These are phyloP conservation scores for Hydrotaea cyrtoneurina DNA, from an alignment of 2,888 invertebrate genomes.

Conservation along the genomic window DNA sequence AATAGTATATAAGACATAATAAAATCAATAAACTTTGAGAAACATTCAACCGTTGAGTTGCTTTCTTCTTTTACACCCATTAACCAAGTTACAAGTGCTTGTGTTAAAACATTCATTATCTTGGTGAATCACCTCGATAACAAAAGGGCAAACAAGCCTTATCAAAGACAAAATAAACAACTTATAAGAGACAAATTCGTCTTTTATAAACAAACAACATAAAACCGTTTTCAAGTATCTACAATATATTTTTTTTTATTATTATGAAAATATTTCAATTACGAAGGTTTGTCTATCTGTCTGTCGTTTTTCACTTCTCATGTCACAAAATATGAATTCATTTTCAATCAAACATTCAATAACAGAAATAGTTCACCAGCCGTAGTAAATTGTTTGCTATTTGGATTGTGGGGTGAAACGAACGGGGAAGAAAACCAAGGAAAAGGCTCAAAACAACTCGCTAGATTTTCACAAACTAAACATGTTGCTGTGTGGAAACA, in stretches of 20 bases:
- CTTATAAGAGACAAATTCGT: no score
- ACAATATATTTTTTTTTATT: not conserved
- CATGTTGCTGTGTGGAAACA: constrained; percentile 1
- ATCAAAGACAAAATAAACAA: no score
- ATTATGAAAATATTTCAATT: not conserved
- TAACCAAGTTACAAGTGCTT: no score
- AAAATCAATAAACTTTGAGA: no score
- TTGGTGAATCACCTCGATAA: no score
- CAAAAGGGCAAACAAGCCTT: no score
- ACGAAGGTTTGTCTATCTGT: not conserved
- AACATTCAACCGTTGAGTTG: no score
- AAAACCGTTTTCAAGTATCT: not conserved
- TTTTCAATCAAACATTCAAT: not conserved
- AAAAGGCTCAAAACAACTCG: constrained; percentile 9
- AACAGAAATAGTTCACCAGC: not conserved
- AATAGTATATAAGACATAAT: no score
- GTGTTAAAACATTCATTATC: no score
- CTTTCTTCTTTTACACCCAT: no score
- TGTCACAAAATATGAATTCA: not conserved
- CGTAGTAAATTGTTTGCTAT: not conserved
- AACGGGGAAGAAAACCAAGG: not conserved
- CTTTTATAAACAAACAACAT: no score
- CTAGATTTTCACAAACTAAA: constrained; percentile 46
- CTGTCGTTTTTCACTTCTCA: not conserved
- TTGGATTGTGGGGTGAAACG: not conserved